phyloP scores from a whole-genome alignment of 1,140 invertebrate species.

The Formica exsecta region DNA sequence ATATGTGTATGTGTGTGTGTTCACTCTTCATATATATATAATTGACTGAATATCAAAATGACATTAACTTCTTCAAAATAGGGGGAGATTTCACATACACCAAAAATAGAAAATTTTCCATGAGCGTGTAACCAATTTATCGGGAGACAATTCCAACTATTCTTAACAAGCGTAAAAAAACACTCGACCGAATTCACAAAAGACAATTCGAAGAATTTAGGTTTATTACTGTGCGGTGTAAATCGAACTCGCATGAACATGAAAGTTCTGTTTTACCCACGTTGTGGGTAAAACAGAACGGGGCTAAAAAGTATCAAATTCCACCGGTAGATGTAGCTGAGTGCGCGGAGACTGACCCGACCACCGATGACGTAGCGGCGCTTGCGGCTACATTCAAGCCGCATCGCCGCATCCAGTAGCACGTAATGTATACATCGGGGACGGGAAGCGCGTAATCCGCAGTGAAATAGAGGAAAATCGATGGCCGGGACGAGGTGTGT shows the following conservation, averaged over 20 bases:
- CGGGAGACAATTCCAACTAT: background rate
- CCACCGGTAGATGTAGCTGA: background rate
- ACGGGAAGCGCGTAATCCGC: background rate
- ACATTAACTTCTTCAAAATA: background rate
- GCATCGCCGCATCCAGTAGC: background rate
- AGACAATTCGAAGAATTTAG: background rate
- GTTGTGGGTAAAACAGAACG: background rate
- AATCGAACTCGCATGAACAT: background rate
- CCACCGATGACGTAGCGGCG: background rate
- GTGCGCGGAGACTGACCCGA: background rate
- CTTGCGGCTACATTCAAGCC: slow-evolving; percentile 11
- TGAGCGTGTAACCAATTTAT: background rate
- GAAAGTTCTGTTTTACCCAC: background rate
- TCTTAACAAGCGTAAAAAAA: background rate
- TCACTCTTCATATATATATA: background rate
- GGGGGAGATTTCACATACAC: background rate
- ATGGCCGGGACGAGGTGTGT: slow-evolving; percentile 55
- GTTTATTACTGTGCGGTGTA: background rate
- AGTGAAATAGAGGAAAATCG: background rate
- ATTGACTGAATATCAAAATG: background rate
- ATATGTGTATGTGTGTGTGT: no score
- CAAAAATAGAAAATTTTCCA: background rate
- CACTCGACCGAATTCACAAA: background rate
- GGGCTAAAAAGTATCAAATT: background rate
- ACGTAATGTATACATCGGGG: background rate